Conservation (phyloP, 2,888 invertebrate species). For the Vannuccia rotundouncinata region DNA sequence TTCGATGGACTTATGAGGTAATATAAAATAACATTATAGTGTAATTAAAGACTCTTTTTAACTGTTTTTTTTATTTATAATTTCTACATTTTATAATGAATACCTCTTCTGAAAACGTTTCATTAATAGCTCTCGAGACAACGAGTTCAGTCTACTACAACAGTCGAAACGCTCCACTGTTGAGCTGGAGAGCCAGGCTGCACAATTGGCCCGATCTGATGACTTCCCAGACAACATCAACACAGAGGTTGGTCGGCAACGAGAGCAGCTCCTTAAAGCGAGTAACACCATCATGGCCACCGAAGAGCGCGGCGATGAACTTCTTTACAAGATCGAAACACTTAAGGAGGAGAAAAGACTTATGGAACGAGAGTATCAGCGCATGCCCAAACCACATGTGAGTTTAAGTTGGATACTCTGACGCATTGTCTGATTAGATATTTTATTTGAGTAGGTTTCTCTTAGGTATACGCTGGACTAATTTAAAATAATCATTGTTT, state of each 20-base stretch:
- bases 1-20: conserved; percentile 54
- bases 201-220: conserved; percentile 52
- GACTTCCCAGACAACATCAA: conserved; percentile 54
- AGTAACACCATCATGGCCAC: conserved; percentile 52
- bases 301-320: conserved; percentile 53
- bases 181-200: conserved; percentile 48
- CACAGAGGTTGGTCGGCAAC: conserved; percentile 51
- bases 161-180: conserved; percentile 49
- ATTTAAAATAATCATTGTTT: no score
- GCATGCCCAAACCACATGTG: conserved; percentile 56
- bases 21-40: no score
- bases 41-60: no score
- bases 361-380: conserved; percentile 51
- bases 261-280: conserved; percentile 52
- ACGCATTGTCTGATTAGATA: no score
- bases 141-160: conserved; percentile 48
- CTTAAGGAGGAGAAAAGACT: conserved; percentile 53
- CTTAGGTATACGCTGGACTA: no score
- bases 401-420: no score
- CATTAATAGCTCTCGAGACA: conserved; percentile 48
- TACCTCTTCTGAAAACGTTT: no score
- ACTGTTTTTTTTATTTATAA: no score
- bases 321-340: conserved; percentile 55
- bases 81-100: no score
- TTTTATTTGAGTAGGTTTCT: no score